Conservation (phyloP, 1,140 invertebrate genomes). For the Drosophila azteca region DNA sequence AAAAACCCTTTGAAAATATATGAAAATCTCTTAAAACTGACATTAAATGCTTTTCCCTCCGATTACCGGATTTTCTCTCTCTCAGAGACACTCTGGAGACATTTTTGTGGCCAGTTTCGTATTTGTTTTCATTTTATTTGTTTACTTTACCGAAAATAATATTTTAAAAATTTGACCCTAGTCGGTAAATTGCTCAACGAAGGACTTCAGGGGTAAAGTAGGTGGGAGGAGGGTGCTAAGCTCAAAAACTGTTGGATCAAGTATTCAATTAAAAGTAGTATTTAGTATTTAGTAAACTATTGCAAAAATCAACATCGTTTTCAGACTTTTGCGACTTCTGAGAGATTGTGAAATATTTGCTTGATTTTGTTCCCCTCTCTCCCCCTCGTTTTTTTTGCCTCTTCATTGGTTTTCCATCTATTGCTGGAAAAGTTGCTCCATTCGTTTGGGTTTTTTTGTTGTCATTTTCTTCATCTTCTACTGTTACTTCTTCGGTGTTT, state of each 20-base stretch:
- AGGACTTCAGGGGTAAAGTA: background rate
- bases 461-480: conserved; percentile 18
- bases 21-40: conserved; percentile 2
- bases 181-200: no score
- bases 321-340: background rate
- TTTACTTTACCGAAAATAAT: conserved; percentile 15
- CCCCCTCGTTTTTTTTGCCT: background rate
- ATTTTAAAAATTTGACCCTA: conserved; percentile 1
- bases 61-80: background rate
- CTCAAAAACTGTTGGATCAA: conserved; percentile 14
- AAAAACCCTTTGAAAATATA: conserved; percentile 4
- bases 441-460: background rate
- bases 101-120: conserved; percentile 8
- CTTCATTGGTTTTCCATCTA: background rate
- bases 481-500: conserved; percentile 15
- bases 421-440: conserved; percentile 45
- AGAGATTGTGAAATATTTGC: conserved; percentile 1
- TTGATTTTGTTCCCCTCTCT: no score
- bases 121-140: conserved; percentile 18
- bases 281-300: background rate
- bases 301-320: no score
- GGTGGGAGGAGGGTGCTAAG: no score
- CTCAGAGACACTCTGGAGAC: background rate
- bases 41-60: background rate
- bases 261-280: conserved; percentile 10